Evolutionary conservation across 2,797 vertebrate species (phyloP).

Genomic region (Psittacula derbiana): DNA sequence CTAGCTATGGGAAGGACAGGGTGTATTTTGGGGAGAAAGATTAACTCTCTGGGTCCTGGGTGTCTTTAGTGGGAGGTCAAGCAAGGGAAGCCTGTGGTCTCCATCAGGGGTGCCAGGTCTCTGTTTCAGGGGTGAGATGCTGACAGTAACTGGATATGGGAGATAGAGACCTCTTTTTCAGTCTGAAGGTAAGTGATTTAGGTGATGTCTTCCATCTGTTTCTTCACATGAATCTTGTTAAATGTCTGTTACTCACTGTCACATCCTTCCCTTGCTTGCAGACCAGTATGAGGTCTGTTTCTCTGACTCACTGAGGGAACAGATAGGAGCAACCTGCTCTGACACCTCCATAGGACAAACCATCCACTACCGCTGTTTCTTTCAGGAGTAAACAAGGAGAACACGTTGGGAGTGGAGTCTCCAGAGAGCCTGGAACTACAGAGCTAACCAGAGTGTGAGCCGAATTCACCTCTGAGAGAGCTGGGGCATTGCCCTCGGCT

Average conservation of each 20-base stretch:
- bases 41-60: background rate
- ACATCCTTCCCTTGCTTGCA: background rate
- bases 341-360: background rate
- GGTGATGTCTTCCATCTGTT: background rate
- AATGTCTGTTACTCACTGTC: background rate
- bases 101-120: background rate
- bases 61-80: background rate
- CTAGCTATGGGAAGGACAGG: background rate
- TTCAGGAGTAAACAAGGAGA: background rate
- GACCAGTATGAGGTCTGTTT: background rate
- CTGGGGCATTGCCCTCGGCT: background rate
- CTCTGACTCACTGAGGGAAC: background rate
- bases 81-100: background rate
- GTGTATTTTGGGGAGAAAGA: background rate
- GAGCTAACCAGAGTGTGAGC: rapidly evolving
- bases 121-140: background rate
- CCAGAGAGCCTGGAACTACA: background rate
- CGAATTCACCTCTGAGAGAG: background rate
- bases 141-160: background rate
- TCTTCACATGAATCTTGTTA: background rate
- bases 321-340: background rate
- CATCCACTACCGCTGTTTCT: background rate
- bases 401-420: background rate
- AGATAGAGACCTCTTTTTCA: background rate
- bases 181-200: background rate